Percentiles rank a stretch among this genome's conserved stretches.
Evolutionary conservation across 2,113 vertebrate species (phyloP).

Genomic region (Cromileptes altivelis): DNA sequence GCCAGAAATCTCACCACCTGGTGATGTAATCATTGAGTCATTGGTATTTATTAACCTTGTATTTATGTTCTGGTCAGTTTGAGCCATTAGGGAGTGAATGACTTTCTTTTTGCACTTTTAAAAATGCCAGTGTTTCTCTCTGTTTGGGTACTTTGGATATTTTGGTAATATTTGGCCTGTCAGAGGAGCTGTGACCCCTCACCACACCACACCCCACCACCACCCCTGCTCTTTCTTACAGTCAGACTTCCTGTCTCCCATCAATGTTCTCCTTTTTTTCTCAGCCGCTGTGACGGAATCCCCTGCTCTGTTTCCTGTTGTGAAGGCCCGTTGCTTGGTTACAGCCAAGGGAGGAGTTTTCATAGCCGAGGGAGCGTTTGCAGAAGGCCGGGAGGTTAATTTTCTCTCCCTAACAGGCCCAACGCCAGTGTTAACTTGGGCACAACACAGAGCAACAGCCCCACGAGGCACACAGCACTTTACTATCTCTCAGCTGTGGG

Average conservation of each 20-base stretch:
- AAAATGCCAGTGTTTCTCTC: not conserved
- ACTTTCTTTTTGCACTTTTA: not conserved
- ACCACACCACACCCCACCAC: conserved; percentile 14
- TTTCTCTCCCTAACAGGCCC: conserved; percentile 40
- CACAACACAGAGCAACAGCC: conserved; percentile 52
- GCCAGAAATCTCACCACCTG: not conserved
- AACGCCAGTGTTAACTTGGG: conserved; percentile 23
- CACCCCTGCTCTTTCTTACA: conserved; percentile 45
- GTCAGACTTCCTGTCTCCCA: conserved; percentile 86
- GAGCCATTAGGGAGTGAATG: not conserved
- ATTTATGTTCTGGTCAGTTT: not conserved
- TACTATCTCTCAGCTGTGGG: conserved; percentile 34
- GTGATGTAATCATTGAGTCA: not conserved
- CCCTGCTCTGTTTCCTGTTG: conserved; percentile 95
- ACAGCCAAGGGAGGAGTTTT: conserved; percentile 84
- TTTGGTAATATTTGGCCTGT: conserved; percentile 16
- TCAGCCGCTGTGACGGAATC: conserved; percentile 89
- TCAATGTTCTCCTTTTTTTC: conserved; percentile 86
- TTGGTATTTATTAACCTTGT: not conserved
- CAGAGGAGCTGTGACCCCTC: conserved; percentile 32
- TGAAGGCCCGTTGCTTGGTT: conserved; percentile 90
- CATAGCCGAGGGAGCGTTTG: conserved; percentile 71
- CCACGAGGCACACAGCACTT: conserved; percentile 19
- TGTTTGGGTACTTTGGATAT: conserved; percentile 1
- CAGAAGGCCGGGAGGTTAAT: conserved; percentile 53